Percentiles rank a stretch among this genome's conserved stretches.
phyloP scores from a whole-genome alignment of 2,113 vertebrate genomes.

The Rhynchomys soricoides region DNA sequence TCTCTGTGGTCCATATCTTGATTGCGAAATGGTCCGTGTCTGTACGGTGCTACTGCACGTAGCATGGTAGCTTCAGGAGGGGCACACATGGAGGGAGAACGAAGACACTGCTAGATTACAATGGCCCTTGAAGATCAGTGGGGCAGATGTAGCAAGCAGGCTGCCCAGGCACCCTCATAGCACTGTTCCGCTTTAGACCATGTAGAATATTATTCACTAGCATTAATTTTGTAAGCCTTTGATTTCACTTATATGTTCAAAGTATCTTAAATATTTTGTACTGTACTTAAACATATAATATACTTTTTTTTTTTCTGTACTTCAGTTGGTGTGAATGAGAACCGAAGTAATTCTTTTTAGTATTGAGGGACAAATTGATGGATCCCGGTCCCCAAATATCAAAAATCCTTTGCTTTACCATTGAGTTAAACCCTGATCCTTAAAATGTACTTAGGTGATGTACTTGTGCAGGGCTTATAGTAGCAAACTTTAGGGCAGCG shows the following conservation, averaged over 20 bases:
- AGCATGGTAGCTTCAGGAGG: neutral
- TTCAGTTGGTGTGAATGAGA: neutral
- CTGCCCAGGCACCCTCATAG: neutral
- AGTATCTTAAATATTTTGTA: neutral
- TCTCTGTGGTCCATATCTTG: neutral
- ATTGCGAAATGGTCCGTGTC: too few relatives aligned
- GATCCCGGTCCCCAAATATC: neutral
- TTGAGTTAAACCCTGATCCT: neutral
- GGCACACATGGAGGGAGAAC: too few relatives aligned
- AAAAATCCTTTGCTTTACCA: neutral
- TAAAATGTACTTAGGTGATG: neutral
- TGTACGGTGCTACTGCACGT: neutral
- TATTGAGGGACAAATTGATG: neutral
- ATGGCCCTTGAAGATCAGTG: neutral
- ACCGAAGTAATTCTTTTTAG: neutral
- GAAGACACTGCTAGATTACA: neutral
- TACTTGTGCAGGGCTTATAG: neutral
- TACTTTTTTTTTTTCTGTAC: neutral
- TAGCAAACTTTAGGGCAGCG: neutral
- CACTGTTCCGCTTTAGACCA: neutral
- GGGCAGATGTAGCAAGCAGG: neutral
- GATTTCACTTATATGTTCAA: constrained; percentile 13
- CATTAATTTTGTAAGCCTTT: neutral
- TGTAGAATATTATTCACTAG: neutral
- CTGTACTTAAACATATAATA: neutral